Evolutionary conservation across 1,140 invertebrate species (phyloP).

Genomic region (Dolichoris vasculosae): DNA sequence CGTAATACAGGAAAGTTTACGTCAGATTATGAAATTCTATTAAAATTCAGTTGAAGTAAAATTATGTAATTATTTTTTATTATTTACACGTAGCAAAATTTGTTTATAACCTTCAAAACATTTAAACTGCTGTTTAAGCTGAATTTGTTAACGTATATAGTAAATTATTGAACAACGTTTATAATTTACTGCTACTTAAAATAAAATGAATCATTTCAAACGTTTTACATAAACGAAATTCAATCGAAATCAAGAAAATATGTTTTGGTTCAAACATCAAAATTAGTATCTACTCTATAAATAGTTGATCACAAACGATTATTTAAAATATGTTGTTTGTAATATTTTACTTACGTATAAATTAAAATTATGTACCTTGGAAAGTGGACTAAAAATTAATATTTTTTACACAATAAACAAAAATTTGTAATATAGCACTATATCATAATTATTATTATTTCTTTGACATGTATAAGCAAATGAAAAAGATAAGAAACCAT

Average conservation of each 20-base stretch:
- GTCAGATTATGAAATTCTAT: too few relatives aligned
- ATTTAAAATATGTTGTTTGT: background rate
- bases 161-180: background rate
- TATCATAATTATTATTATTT: slow-evolving; percentile 8
- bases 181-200: background rate
- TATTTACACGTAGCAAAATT: too few relatives aligned
- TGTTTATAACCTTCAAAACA: too few relatives aligned
- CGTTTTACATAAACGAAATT: background rate
- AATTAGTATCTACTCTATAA: background rate
- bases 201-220: background rate
- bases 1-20: too few relatives aligned
- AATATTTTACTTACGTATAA: slow-evolving; percentile 13
- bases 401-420: slow-evolving; percentile 14
- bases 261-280: background rate
- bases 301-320: background rate
- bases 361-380: background rate
- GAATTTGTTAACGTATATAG: background rate
- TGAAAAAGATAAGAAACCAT: slow-evolving; percentile 18
- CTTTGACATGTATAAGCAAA: background rate
- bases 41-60: too few relatives aligned
- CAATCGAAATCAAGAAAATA: background rate
- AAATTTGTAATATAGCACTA: background rate
- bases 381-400: background rate
- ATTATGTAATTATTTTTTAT: too few relatives aligned
- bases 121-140: background rate